A percentile compares a stretch with the other conserved stretches of the same genome.
These are phyloP conservation scores for Margarornis squamiger DNA, from an alignment of 2,797 vertebrate species.

Conservation along the genomic window DNA sequence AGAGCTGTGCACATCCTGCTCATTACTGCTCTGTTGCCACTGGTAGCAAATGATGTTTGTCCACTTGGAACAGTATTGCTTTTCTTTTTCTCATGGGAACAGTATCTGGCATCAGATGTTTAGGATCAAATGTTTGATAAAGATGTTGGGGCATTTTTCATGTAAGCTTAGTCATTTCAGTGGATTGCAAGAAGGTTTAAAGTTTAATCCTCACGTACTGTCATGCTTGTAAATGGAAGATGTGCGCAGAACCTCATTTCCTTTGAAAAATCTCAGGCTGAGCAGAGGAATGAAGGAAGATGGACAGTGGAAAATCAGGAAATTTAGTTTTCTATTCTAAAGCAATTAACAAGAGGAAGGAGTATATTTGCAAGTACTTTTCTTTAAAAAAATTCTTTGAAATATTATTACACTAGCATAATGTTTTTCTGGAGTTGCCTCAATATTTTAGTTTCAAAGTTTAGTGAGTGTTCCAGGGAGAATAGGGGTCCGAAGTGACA, in stretches of 20 bases:
- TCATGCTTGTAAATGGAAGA: neutral
- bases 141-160: neutral
- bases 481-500: no score
- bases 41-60: neutral
- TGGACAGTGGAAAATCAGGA: neutral
- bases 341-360: neutral
- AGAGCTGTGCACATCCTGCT: neutral
- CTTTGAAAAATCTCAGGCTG: neutral
- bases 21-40: neutral
- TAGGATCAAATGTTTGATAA: neutral
- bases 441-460: neutral
- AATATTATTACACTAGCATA: neutral
- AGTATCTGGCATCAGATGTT: neutral
- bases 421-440: neutral
- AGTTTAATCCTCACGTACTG: neutral
- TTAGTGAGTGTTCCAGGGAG: no score
- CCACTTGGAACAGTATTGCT: accelerated
- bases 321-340: neutral
- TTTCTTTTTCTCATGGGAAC: neutral
- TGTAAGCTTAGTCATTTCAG: neutral
- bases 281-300: neutral
- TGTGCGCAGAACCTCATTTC: neutral
- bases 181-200: neutral
- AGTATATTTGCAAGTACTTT: neutral
- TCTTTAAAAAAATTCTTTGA: neutral